phyloP scores from a whole-genome alignment of 2,888 invertebrate species.

The Melinaea menophilus region DNA sequence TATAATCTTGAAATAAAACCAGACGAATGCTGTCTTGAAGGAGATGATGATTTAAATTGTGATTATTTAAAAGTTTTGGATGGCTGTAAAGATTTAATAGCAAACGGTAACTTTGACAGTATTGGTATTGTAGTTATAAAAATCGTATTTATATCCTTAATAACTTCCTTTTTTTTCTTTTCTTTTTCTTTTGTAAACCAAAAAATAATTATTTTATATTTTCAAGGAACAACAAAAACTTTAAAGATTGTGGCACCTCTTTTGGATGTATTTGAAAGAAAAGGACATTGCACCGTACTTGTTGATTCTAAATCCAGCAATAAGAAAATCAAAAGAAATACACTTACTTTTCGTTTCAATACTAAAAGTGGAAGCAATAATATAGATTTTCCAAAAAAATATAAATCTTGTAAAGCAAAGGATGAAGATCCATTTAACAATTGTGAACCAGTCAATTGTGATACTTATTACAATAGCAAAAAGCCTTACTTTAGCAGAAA shows the following conservation, averaged over 20 bases:
- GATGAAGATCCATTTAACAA: constrained; percentile 60
- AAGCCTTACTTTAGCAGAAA: constrained; percentile 45
- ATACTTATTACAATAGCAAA: constrained; percentile 55
- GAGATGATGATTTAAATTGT: constrained; percentile 44
- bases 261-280: constrained; percentile 48
- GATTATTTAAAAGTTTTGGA: constrained; percentile 49
- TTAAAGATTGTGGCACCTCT: constrained; percentile 56
- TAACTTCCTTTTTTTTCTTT: too few relatives aligned
- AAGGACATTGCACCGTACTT: constrained; percentile 53
- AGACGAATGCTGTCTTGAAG: constrained; percentile 54
- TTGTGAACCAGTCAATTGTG: constrained; percentile 62
- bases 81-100: constrained; percentile 42
- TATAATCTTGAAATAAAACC: constrained; percentile 48
- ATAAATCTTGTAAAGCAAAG: constrained; percentile 42
- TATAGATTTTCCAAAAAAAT: constrained; percentile 29
- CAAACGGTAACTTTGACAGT: constrained; percentile 42
- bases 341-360: constrained; percentile 54
- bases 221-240: constrained; percentile 46
- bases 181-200: background rate
- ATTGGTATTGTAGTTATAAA: background rate
- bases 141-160: background rate
- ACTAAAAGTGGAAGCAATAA: constrained; percentile 42
- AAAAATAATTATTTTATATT: constrained; percentile 13
- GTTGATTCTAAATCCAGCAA: constrained; percentile 49
- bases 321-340: constrained; percentile 44